Evolutionary conservation across 1,140 invertebrate genomes (phyloP).

Genomic region (Drosophila nigromelanica): DNA sequence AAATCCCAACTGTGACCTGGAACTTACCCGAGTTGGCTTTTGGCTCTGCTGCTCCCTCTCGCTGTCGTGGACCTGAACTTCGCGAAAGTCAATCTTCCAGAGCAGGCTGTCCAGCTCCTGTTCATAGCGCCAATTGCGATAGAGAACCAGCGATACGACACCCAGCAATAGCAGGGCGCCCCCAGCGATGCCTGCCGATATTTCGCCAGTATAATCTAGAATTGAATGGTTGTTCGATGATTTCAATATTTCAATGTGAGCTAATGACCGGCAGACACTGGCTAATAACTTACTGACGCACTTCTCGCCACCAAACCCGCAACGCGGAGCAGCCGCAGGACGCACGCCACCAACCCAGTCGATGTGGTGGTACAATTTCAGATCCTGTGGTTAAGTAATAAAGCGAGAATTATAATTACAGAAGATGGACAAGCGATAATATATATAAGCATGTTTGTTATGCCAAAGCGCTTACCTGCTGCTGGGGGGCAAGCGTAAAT

Average conservation of each 20-base stretch:
- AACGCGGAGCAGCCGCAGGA: slow-evolving; percentile 96
- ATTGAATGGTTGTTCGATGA: not conserved
- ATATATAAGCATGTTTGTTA: slow-evolving; percentile 5
- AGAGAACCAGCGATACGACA: slow-evolving; percentile 89
- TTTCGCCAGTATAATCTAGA: slow-evolving; percentile 92
- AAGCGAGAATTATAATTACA: slow-evolving; percentile 5
- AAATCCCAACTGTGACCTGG: not conserved
- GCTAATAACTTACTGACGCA: slow-evolving; percentile 89
- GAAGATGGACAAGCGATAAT: not conserved
- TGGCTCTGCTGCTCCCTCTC: slow-evolving; percentile 83
- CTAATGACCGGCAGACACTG: not conserved
- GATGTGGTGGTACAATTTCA: slow-evolving; percentile 88
- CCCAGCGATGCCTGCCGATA: slow-evolving; percentile 91
- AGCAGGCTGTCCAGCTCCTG: slow-evolving; percentile 96
- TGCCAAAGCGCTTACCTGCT: slow-evolving; percentile 64
- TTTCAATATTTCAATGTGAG: no score
- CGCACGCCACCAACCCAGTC: slow-evolving; percentile 91
- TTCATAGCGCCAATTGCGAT: slow-evolving; percentile 97
- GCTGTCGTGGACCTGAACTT: slow-evolving; percentile 89
- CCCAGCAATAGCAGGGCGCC: slow-evolving; percentile 89
- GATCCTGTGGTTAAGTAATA: slow-evolving; percentile 85
- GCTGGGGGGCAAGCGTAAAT: slow-evolving; percentile 36
- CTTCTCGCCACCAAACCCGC: slow-evolving; percentile 96
- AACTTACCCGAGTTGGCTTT: slow-evolving; percentile 84
- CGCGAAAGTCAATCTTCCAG: slow-evolving; percentile 97